phyloP scores from a whole-genome alignment of 92 coral and sea anemone genomes.

The Heliopora coerulea region DNA sequence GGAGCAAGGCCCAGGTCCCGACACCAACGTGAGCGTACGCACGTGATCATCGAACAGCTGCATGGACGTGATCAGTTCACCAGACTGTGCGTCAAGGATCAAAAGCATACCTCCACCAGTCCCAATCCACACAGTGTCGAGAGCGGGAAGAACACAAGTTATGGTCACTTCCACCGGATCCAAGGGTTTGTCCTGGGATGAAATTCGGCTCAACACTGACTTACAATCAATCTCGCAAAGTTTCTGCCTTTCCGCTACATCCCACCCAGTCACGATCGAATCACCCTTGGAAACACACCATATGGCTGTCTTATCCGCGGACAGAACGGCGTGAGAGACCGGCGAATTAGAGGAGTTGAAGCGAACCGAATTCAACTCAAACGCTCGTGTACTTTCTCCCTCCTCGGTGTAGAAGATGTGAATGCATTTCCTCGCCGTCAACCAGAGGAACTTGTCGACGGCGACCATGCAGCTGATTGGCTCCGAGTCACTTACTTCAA shows the following conservation, averaged over 20 bases:
- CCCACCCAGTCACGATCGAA: conserved; percentile 85
- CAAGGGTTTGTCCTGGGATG: conserved; percentile 25
- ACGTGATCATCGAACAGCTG: conserved; percentile 72
- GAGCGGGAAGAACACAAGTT: conserved; percentile 68
- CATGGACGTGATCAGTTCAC: conserved; percentile 80
- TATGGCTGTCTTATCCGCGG: conserved; percentile 57
- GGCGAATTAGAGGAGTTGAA: conserved; percentile 72
- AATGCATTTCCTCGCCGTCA: conserved; percentile 44
- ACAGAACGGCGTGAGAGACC: conserved; percentile 54
- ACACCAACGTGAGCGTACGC: conserved; percentile 68
- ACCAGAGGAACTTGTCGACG: conserved; percentile 33
- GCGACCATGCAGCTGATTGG: conserved; percentile 21
- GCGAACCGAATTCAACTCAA: conserved; percentile 90
- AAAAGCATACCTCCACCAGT: conserved; percentile 82
- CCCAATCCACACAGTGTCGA: conserved; percentile 89
- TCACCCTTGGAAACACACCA: conserved; percentile 68
- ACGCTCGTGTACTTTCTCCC: conserved; percentile 69
- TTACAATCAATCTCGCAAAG: conserved; percentile 69
- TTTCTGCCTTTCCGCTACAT: conserved; percentile 59
- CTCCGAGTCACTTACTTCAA: conserved; percentile 8
- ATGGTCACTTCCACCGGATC: conserved; percentile 53
- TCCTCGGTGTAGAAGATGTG: conserved; percentile 79
- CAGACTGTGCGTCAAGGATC: conserved; percentile 69
- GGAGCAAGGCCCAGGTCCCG: conserved; percentile 86
- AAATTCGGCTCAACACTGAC: conserved; percentile 37